Conservation (phyloP, 2,797 vertebrate species). For the Sciaenops ocellatus region DNA sequence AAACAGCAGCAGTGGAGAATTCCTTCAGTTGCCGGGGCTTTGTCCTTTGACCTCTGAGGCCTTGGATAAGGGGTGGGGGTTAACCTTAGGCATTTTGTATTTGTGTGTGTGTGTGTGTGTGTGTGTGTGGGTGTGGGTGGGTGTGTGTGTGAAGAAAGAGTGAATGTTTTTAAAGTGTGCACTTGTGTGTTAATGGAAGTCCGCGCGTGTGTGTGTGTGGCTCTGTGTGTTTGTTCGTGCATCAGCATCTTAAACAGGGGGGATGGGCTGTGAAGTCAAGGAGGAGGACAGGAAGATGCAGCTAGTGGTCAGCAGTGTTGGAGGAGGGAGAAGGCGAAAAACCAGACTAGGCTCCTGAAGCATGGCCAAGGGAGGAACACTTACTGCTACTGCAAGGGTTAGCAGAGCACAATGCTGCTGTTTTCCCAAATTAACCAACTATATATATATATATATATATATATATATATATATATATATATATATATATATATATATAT, state of each 20-base stretch:
- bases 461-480: too few species aligned
- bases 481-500: too few species aligned
- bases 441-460: too few species aligned
- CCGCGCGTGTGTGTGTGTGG: conserved; percentile 32
- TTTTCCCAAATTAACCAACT: neutral
- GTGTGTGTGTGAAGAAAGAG: conserved; percentile 53
- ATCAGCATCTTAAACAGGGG: conserved; percentile 56
- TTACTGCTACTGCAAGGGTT: neutral
- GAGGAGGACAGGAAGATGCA: conserved; percentile 69
- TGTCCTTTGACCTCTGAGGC: conserved; percentile 81
- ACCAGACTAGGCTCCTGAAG: conserved; percentile 43
- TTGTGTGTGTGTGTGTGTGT: conserved; percentile 61
- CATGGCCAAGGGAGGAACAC: conserved; percentile 12
- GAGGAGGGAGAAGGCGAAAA: conserved; percentile 54
- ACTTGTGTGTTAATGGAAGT: conserved; percentile 59
- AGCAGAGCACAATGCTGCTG: neutral
- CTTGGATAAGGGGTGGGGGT: conserved; percentile 74
- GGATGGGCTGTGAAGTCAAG: conserved; percentile 65
- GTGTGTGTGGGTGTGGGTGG: conserved; percentile 20
- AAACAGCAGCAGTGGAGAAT: conserved; percentile 77
- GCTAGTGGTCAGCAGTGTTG: conserved; percentile 62
- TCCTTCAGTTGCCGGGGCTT: conserved; percentile 80
- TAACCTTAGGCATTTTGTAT: conserved; percentile 77
- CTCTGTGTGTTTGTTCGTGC: conserved; percentile 57
- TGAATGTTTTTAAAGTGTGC: conserved; percentile 67